Percentiles rank a stretch among this genome's conserved stretches.
Conservation (phyloP, 1,140 invertebrate genomes). For the Scaptomyza graminum region DNA sequence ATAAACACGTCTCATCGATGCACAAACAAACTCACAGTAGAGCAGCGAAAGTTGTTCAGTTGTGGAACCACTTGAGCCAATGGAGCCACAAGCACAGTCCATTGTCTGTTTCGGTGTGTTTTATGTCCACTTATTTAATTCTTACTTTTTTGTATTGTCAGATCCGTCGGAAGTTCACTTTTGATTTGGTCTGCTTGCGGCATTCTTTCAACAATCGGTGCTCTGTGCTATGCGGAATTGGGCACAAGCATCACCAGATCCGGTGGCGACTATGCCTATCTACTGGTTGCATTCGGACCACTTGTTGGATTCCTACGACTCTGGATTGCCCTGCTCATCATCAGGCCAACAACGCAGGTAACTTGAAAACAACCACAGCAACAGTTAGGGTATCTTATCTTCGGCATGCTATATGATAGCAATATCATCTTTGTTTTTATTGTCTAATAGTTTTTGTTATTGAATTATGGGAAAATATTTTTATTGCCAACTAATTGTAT, state of each 20-base stretch:
- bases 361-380: constrained; percentile 8
- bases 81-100: constrained; percentile 32
- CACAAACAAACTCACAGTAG: neutral
- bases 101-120: neutral
- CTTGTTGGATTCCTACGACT: constrained; percentile 93
- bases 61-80: constrained; percentile 29
- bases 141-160: constrained; percentile 63
- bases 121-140: constrained; percentile 33
- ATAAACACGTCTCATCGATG: constrained; percentile 31
- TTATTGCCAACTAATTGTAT: constrained; percentile 17
- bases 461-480: neutral
- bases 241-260: constrained; percentile 92
- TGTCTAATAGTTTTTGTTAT: constrained; percentile 1
- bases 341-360: constrained; percentile 89
- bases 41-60: constrained; percentile 14
- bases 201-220: constrained; percentile 90
- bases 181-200: constrained; percentile 91
- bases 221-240: constrained; percentile 93
- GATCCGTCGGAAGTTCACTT: constrained; percentile 88
- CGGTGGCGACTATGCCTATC: constrained; percentile 95
- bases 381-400: no score
- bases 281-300: constrained; percentile 94
- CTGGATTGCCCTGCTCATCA: constrained; percentile 94
- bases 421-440: neutral
- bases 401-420: neutral